Conservation (phyloP, 1,140 invertebrate species). For the Asbolus verrucosus region DNA sequence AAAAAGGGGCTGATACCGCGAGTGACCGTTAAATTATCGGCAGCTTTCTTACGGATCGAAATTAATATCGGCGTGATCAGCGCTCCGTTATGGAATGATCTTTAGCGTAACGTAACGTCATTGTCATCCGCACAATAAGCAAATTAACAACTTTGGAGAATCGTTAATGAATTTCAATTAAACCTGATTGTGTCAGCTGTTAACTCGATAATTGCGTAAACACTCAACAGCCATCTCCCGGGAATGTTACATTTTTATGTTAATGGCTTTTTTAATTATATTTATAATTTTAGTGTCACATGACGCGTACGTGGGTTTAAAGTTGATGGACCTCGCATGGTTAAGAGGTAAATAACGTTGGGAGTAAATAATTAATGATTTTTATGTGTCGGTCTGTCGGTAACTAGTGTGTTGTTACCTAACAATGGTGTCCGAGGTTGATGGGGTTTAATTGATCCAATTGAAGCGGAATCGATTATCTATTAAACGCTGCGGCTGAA, state of each 20-base stretch:
- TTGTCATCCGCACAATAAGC: conserved; percentile 17
- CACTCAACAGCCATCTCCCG: too few species aligned
- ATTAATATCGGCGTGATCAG: background rate
- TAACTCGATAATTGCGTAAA: conserved; percentile 20
- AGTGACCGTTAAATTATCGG: too few species aligned
- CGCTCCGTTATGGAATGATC: background rate
- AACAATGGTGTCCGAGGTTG: conserved; percentile 15
- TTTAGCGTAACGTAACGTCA: background rate
- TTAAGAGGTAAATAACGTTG: background rate
- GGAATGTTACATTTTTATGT: too few species aligned
- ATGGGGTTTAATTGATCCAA: conserved; percentile 27
- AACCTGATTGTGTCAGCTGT: conserved; percentile 27
- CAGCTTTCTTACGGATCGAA: background rate
- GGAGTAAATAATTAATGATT: conserved; percentile 26
- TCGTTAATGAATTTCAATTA: conserved; percentile 29
- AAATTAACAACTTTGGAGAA: conserved; percentile 26
- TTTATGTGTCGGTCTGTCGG: too few species aligned
- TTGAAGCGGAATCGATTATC: conserved; percentile 26
- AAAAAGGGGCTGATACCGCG: too few species aligned
- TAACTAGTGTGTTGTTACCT: conserved; percentile 5
- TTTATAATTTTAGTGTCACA: too few species aligned
- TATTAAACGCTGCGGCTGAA: conserved; percentile 24
- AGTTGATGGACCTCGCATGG: background rate
- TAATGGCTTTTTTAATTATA: too few species aligned
- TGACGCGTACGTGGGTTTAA: too few species aligned